Conservation (phyloP, 2,797 vertebrate species). For the Danionella dracula region DNA sequence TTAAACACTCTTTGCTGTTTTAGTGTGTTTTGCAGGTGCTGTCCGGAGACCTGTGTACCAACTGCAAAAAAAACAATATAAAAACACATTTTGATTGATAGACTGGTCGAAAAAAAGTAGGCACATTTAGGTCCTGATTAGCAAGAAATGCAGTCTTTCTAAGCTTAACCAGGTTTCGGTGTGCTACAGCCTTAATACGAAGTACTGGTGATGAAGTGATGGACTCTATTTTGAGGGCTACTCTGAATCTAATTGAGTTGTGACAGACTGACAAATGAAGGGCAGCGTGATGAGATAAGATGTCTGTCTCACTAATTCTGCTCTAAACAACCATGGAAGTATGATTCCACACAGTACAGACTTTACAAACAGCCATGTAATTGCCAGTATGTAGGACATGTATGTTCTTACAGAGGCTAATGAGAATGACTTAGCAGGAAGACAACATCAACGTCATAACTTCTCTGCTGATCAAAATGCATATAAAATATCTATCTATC, state of each 20-base stretch:
- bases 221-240: neutral
- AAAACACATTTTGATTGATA: too few relatives aligned
- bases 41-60: too few relatives aligned
- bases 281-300: constrained; percentile 28
- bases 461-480: constrained; percentile 3
- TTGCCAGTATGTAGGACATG: constrained; percentile 28
- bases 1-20: too few relatives aligned
- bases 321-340: constrained; percentile 43
- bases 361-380: constrained; percentile 49
- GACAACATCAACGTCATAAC: constrained; percentile 16
- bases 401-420: constrained; percentile 36
- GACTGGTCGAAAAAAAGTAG: too few relatives aligned
- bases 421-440: constrained; percentile 33
- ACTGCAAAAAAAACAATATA: too few relatives aligned
- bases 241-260: constrained; percentile 40
- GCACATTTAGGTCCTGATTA: too few relatives aligned
- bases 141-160: too few relatives aligned
- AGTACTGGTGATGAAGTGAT: neutral
- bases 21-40: too few relatives aligned
- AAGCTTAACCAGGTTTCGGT: neutral
- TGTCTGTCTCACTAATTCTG: neutral
- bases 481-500: neutral
- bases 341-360: constrained; percentile 47
- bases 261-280: constrained; percentile 40
- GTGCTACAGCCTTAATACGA: neutral